phyloP scores from a whole-genome alignment of 2,797 vertebrate species.

The Syngnathus rostellatus region DNA sequence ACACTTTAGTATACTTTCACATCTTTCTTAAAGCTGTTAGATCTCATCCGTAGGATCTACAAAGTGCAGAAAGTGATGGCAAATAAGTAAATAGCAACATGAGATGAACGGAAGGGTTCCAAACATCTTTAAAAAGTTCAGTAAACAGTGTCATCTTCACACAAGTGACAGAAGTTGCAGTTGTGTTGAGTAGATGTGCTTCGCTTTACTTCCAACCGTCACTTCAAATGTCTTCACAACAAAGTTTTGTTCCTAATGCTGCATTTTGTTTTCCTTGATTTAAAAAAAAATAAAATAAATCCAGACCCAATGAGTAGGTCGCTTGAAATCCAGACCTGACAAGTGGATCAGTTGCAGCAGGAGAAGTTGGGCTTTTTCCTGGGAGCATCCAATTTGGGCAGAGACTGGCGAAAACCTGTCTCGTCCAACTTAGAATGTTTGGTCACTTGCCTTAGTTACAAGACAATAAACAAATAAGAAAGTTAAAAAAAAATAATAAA shows the following conservation, averaged over 20 bases:
- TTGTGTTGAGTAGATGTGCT: neutral
- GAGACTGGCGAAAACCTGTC: conserved; percentile 56
- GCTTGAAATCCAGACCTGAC: conserved; percentile 21
- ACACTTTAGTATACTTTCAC: neutral
- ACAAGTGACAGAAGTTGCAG: neutral
- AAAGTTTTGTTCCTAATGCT: conserved; percentile 3
- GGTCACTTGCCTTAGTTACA: conserved; percentile 75
- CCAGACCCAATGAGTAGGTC: too few relatives aligned
- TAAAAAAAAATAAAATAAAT: neutral
- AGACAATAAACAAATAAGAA: neutral
- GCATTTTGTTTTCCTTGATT: neutral
- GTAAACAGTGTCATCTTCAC: neutral
- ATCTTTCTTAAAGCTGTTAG: neutral
- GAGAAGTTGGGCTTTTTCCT: conserved; percentile 71
- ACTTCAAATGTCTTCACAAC: neutral
- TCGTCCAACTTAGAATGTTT: conserved; percentile 67
- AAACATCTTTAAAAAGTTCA: neutral
- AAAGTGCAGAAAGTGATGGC: neutral
- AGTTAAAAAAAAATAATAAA: too few relatives aligned
- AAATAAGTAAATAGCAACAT: neutral
- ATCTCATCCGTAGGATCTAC: neutral
- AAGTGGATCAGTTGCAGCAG: conserved; percentile 75
- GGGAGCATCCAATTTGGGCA: conserved; percentile 70
- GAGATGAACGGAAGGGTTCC: neutral
- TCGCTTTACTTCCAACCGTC: neutral